Evolutionary conservation across 1,140 invertebrate genomes (phyloP).

Genomic region (Heterodera carotae): DNA sequence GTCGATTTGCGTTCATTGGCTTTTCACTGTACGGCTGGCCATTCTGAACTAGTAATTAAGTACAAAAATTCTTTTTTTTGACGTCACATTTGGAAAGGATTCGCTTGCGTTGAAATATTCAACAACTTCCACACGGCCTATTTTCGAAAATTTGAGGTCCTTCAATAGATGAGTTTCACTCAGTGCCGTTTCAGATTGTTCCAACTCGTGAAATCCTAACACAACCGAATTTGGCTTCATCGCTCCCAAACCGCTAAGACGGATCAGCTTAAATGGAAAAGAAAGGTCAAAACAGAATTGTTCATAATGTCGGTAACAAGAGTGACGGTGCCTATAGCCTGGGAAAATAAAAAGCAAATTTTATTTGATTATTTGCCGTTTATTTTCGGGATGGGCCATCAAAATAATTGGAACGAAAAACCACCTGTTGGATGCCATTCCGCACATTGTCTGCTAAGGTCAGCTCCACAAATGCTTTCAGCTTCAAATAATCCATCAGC

Average conservation of each 20-base stretch:
- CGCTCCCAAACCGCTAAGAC: constrained; percentile 89
- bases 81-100: no score
- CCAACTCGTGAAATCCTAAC: constrained; percentile 76
- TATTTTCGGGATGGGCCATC: no score
- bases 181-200: constrained; percentile 50
- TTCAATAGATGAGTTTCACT: constrained; percentile 61
- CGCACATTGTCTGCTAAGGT: constrained; percentile 82
- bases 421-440: constrained; percentile 85
- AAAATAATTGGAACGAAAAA: no score
- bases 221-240: constrained; percentile 83
- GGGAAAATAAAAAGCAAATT: no score
- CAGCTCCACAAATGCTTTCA: constrained; percentile 92
- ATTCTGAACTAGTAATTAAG: not conserved
- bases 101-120: constrained; percentile 68
- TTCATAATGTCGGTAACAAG: no score
- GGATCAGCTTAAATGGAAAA: constrained; percentile 70
- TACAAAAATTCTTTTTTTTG: no score
- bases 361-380: no score
- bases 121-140: constrained; percentile 71
- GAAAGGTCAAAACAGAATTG: no score
- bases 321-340: no score
- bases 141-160: constrained; percentile 64
- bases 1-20: constrained; percentile 2
- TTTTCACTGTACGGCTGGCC: not conserved
- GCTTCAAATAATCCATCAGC: constrained; percentile 61